phyloP scores from a whole-genome alignment of 2,113 vertebrate species.

The Perognathus longimembris region DNA sequence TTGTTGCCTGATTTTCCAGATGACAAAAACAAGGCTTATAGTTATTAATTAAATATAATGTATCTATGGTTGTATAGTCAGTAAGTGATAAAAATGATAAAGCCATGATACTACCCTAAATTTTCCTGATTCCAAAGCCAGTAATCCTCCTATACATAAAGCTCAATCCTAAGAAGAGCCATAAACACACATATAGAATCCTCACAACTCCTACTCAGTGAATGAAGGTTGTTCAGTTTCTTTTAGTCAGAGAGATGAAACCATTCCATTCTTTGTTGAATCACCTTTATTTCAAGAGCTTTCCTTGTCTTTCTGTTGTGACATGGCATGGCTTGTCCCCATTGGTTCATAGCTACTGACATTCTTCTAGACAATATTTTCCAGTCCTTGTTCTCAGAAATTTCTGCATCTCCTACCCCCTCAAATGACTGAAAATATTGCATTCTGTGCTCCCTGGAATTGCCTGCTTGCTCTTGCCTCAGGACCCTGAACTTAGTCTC shows the following conservation, averaged over 20 bases:
- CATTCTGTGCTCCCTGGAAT: not conserved
- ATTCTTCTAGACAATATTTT: not conserved
- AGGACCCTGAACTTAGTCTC: not conserved
- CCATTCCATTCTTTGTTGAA: not conserved
- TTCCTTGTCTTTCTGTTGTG: not conserved
- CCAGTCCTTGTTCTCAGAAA: not conserved
- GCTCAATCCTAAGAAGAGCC: not conserved
- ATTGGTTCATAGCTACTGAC: not conserved
- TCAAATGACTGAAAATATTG: not conserved
- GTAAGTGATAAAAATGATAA: slow-evolving; percentile 50
- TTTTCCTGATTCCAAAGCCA: slow-evolving; percentile 29
- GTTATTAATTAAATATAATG: not conserved
- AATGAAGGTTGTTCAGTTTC: not conserved
- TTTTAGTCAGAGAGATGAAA: not conserved
- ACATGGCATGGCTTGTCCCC: not conserved
- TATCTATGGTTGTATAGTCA: not conserved
- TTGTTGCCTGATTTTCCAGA: slow-evolving; percentile 2
- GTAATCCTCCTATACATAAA: not conserved
- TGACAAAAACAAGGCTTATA: not conserved
- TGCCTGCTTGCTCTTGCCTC: not conserved
- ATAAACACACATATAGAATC: not conserved
- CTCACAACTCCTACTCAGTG: not conserved
- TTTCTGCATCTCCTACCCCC: not conserved
- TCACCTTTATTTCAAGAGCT: not conserved
- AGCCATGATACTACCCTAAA: not conserved